Base-by-base conservation (phyloP, 2,888 invertebrate species). In the Cerceris rybyensis region DNA sequence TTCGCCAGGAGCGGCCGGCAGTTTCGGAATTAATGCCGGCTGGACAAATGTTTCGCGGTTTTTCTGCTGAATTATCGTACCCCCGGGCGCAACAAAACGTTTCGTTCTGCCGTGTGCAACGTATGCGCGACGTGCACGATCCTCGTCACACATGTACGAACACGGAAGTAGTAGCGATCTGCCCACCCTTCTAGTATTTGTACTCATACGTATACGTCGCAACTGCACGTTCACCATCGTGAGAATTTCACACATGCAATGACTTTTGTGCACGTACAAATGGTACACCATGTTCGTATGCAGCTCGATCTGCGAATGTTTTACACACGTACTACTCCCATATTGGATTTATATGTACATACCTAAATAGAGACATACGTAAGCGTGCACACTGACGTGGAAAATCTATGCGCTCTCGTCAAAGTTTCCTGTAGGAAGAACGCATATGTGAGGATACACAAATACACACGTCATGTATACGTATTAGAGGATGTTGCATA, bases 1-100 rank as follows among this genome's bases (percentile, higher is more conserved):
- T 88, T 84, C 79, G 70, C 77, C 75, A 68, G 85, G 82, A 85
- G 78, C 70, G 69, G 57, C 60, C 70, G 78, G 71, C 84, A 72
- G 78, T 82, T 79, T 72, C 80, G 78, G 79, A 86, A 87, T 87
- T 87, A 88, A 88, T 86, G 88, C 80, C 70, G 68, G 70, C 57
- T 71, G 83, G 81, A 86, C 83, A 83, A 88, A 88, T 84, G 88
- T 86, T 83, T 83, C 82, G 86, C 79, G 84, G 85, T 86, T 88
- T 88, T 88, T 87, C 83, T 86, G 79, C 76, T 85, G 84, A 85
- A 85, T 85, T 85, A 85, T 85, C 82, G 84, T 85, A 75, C 81
- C 85, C 86, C 58, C 64, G 82, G 83, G 84, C 70, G 57, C 75
- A 72, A 71, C 86, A 70, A 76, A 82, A 80, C 80, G 75, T 69